Base-by-base conservation (phyloP, 2,888 invertebrate genomes). In the Merodon equestris region DNA sequence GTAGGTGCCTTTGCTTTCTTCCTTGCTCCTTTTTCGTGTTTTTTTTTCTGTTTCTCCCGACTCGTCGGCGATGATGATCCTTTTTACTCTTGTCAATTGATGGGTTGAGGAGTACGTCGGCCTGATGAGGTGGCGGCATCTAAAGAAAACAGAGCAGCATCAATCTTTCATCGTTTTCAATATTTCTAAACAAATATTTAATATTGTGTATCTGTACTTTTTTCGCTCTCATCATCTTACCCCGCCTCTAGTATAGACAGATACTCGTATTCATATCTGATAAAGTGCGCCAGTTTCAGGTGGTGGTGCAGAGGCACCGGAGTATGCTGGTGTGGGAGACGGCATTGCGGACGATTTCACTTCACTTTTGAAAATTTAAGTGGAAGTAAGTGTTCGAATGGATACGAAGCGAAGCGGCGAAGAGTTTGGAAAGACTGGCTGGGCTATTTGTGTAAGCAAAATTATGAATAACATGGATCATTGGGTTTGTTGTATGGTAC, bases 181-280 rank as follows among this genome's bases (percentile, higher is more conserved):
- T 79, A 79, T 79, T 79, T 73, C 77, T 79, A 67, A 79, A 73
- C 77, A 79, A 79, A 79, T 79, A 79, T 79, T 79, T 79, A 73
- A 73, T 79, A 79, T 79, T 79, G 68, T 79, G 77, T 79, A 72
- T 77, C 76, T 77, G 72, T 66, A 63, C 12, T 61, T 66, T 64
- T 60, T 51, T 54, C 27, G 18, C 51, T 47, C 45, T 19, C 34
- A 44, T 57, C 60, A 15, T 14, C 17, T 27, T 40, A 18, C 9
- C 36, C 3, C 56, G 15, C 50, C 17, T 45, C 34, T 60, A 48
- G 48, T 47, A 5, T n/a, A n/a, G n/a, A n/a, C n/a, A n/a, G n/a
- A n/a, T n/a, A n/a, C n/a, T n/a, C n/a, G n/a, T n/a, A n/a, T n/a
- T n/a, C n/a, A n/a, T n/a, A n/a, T n/a, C n/a, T 60, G 71, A 72